Evolutionary conservation across 2,888 invertebrate genomes (phyloP).

Genomic region (Thymelicus sylvestris): DNA sequence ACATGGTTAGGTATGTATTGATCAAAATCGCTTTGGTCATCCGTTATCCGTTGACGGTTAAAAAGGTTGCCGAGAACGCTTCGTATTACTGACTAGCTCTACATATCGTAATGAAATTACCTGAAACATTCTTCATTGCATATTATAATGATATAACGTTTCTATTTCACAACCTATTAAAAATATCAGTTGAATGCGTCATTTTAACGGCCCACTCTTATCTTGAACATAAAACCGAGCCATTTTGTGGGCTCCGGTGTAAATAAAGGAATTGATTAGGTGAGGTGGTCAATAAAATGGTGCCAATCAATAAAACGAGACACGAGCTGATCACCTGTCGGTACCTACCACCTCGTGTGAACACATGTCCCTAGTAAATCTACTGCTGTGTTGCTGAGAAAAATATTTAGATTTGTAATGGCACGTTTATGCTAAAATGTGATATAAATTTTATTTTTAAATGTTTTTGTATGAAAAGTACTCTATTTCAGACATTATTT

Average conservation of each 20-base stretch:
- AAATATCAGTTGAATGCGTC: not conserved
- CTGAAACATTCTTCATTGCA: no score
- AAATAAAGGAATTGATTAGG: constrained; percentile 36
- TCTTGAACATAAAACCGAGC: constrained; percentile 31
- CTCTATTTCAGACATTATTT: not conserved
- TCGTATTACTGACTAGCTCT: no score
- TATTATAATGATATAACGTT: no score
- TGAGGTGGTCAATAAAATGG: constrained; percentile 29
- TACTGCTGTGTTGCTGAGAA: not conserved
- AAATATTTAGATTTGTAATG: constrained; percentile 24
- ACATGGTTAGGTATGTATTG: no score
- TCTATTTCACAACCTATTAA: not conserved
- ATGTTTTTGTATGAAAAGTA: not conserved
- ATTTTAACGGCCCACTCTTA: constrained; percentile 27
- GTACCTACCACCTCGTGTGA: not conserved
- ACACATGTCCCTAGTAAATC: constrained; percentile 24
- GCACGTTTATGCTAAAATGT: constrained; percentile 13
- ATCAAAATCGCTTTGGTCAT: no score
- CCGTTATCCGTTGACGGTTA: no score
- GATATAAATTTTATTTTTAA: not conserved
- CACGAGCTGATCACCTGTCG: constrained; percentile 24
- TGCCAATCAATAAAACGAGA: constrained; percentile 29
- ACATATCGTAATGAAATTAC: no score
- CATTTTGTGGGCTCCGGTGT: constrained; percentile 32
- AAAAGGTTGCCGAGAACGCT: no score